phyloP scores from a whole-genome alignment of 35 echinoderm and acorn worm genomes.

The Lytechinus pictus region DNA sequence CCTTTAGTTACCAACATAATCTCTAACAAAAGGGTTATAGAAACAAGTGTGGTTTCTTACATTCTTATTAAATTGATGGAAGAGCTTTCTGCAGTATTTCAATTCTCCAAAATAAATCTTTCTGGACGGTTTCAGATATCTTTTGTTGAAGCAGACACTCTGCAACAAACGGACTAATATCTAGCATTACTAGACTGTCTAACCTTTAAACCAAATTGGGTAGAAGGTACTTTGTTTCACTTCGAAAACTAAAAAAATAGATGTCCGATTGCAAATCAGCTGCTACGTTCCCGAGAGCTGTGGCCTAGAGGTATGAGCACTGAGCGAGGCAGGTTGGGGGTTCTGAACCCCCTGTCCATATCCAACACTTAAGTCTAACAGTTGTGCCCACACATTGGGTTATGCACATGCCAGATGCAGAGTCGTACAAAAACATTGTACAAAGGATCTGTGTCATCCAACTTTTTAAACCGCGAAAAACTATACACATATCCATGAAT shows the following conservation, averaged over 20 bases:
- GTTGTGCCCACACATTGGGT: not conserved
- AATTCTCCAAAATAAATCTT: not conserved
- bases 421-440: not conserved
- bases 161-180: not conserved
- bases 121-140: constrained; percentile 10
- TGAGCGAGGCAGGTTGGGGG: not conserved
- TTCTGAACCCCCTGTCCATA: not conserved
- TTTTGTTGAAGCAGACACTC: not conserved
- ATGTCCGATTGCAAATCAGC: not conserved
- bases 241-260: not conserved
- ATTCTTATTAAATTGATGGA: not conserved
- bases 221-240: not conserved
- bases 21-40: too few species aligned
- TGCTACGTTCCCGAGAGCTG: not conserved
- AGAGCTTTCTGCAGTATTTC: not conserved
- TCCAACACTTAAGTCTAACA: not conserved
- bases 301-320: not conserved
- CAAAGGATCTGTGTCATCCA: too few species aligned
- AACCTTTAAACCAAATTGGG: not conserved
- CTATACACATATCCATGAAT: too few species aligned
- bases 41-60: too few species aligned
- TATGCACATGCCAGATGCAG: not conserved
- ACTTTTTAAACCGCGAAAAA: too few species aligned
- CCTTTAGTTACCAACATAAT: too few species aligned
- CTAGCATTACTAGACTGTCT: not conserved